Conservation (phyloP, 2,888 invertebrate genomes). For the Baccha elongata region DNA sequence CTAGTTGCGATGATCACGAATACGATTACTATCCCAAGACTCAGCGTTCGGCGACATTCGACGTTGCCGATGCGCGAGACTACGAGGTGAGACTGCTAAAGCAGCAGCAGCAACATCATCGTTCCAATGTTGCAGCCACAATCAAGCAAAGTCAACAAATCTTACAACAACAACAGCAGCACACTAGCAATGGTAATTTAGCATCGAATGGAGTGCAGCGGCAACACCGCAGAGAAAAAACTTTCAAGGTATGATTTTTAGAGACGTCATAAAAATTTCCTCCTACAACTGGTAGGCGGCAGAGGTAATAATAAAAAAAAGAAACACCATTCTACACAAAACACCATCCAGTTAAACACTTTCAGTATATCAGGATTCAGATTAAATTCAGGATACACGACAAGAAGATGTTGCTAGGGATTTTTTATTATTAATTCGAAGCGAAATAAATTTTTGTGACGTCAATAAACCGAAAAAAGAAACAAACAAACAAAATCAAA, state of each 20-base stretch:
- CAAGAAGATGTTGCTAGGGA: constrained; percentile 61
- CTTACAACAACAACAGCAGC: constrained; percentile 68
- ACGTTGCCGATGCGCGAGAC: constrained; percentile 80
- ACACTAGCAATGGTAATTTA: constrained; percentile 68
- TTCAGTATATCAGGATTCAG: constrained; percentile 35
- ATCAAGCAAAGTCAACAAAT: constrained; percentile 72
- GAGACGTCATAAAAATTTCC: constrained; percentile 83
- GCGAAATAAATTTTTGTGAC: constrained; percentile 82
- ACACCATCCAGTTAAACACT: constrained; percentile 47
- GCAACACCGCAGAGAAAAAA: constrained; percentile 81
- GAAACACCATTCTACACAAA: constrained; percentile 40
- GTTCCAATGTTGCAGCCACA: constrained; percentile 74
- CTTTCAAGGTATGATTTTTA: constrained; percentile 83
- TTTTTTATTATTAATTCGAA: constrained; percentile 81
- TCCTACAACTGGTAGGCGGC: constrained; percentile 70
- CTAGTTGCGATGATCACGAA: constrained; percentile 80
- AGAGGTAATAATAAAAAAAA: constrained; percentile 73
- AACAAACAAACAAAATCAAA: constrained; percentile 54
- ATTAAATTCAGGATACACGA: constrained; percentile 34
- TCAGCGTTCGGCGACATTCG: constrained; percentile 80
- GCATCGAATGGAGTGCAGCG: constrained; percentile 76
- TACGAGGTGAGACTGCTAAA: constrained; percentile 81
- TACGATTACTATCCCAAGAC: constrained; percentile 80
- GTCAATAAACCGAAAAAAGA: constrained; percentile 79
- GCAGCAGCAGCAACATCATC: constrained; percentile 79